phyloP scores from a whole-genome alignment of 2,888 invertebrate species.

The Macaria liturata region DNA sequence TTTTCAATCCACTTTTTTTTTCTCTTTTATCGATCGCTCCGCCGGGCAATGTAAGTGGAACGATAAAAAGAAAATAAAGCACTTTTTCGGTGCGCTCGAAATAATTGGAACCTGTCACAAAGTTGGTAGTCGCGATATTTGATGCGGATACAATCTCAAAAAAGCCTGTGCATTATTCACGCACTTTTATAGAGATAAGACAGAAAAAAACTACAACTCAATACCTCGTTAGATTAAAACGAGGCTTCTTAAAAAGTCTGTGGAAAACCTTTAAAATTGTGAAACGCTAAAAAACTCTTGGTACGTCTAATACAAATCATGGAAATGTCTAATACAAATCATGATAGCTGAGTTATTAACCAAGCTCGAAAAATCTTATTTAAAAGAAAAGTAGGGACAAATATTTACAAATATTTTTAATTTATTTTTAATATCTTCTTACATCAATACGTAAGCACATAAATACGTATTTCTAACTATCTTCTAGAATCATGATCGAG shows the following conservation, averaged over 20 bases:
- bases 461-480: too few relatives aligned
- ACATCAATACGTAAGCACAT: too few relatives aligned
- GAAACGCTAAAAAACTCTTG: too few relatives aligned
- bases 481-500: too few relatives aligned
- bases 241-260: background rate
- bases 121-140: constrained; percentile 27
- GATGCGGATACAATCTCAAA: constrained; percentile 21
- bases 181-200: constrained; percentile 1
- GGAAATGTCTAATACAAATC: too few relatives aligned
- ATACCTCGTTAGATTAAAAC: background rate
- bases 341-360: too few relatives aligned
- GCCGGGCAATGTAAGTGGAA: constrained; percentile 33
- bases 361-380: too few relatives aligned
- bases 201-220: background rate
- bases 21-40: constrained; percentile 33
- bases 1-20: constrained; percentile 25
- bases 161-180: constrained; percentile 16
- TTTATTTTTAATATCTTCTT: too few relatives aligned
- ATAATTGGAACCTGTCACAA: constrained; percentile 35
- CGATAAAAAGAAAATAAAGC: constrained; percentile 34
- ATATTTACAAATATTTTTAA: too few relatives aligned
- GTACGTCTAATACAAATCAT: too few relatives aligned
- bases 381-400: too few relatives aligned
- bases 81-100: constrained; percentile 29
- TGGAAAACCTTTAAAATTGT: too few relatives aligned